Conservation (phyloP, 2,888 invertebrate species). For the Ophraella communa region DNA sequence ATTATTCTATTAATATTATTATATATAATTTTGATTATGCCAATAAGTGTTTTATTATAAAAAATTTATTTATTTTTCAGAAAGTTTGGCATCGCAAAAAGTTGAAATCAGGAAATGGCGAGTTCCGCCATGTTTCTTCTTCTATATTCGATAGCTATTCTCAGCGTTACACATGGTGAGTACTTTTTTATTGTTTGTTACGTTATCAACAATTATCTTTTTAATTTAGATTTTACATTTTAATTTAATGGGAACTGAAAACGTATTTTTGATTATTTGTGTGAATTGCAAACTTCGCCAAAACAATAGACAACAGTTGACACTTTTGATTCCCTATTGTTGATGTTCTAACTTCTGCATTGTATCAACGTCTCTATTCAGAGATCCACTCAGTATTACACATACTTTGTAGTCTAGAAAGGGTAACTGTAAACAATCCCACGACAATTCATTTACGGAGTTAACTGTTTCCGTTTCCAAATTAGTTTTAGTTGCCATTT, state of each 20-base stretch:
- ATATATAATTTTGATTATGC: too few species aligned
- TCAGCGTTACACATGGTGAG: constrained; percentile 38
- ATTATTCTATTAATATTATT: too few species aligned
- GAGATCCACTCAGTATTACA: neutral
- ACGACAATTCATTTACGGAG: constrained; percentile 20
- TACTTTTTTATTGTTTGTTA: constrained; percentile 3
- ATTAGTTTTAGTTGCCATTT: constrained; percentile 16
- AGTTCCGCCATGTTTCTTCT: constrained; percentile 33
- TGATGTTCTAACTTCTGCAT: constrained; percentile 1
- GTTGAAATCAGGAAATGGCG: constrained; percentile 22
- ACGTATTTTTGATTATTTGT: too few species aligned
- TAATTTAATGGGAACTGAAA: neutral
- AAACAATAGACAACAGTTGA: neutral
- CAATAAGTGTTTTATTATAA: constrained; percentile 11
- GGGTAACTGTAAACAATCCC: constrained; percentile 23
- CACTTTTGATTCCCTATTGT: neutral
- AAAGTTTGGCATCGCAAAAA: constrained; percentile 17
- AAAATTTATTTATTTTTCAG: constrained; percentile 29
- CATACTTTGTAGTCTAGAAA: constrained; percentile 11
- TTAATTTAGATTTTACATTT: neutral
- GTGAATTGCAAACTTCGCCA: neutral
- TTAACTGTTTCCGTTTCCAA: constrained; percentile 12
- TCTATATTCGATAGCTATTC: constrained; percentile 28
- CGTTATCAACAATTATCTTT: neutral
- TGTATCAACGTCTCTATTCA: constrained; percentile 11